These are phyloP conservation scores for Albula goreensis DNA, from an alignment of 2,113 vertebrate genomes.

Conservation along the genomic window DNA sequence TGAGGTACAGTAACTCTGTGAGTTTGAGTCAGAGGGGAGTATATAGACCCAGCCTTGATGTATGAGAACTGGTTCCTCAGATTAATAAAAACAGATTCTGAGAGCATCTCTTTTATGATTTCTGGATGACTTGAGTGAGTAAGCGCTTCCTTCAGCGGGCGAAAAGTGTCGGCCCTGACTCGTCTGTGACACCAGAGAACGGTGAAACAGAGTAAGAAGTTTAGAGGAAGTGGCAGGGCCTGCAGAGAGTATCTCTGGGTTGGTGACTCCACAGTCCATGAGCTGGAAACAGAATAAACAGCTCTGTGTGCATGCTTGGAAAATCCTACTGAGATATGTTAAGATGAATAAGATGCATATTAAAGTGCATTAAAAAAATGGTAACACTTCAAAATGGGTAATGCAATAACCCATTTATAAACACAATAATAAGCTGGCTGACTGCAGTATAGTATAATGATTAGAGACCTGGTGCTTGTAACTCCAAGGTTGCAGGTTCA, in stretches of 20 bases:
- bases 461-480: no score
- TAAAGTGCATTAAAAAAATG: no score
- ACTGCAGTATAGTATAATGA: no score
- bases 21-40: no score
- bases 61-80: not conserved
- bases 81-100: not conserved
- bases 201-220: not conserved
- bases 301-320: not conserved
- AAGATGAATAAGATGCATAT: no score
- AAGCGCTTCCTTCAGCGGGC: not conserved
- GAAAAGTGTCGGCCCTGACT: not conserved
- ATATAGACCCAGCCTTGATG: not conserved
- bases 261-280: not conserved
- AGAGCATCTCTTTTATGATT: not conserved
- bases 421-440: no score
- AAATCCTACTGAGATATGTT: not conserved
- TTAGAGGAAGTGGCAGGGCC: not conserved
- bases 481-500: no score
- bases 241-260: not conserved
- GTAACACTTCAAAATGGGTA: no score
- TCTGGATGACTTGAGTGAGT: not conserved
- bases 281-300: not conserved
- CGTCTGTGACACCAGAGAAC: not conserved
- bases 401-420: no score
- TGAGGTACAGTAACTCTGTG: not conserved